Base-by-base conservation (phyloP, 2,797 vertebrate genomes). In the Rhinophrynus dorsalis region DNA sequence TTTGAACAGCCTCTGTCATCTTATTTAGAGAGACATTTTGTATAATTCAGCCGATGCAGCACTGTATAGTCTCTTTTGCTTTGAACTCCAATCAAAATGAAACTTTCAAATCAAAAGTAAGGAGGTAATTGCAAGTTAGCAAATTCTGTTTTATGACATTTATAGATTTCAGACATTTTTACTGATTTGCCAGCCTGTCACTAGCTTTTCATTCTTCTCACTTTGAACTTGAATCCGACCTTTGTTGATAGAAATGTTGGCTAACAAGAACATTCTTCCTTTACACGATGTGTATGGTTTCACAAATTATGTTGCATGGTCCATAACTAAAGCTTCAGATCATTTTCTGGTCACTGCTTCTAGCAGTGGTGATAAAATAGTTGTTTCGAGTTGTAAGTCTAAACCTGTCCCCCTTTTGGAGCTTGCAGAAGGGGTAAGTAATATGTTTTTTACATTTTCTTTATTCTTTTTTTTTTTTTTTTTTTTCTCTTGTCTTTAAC, bases 271-370 rank as follows among this genome's bases (percentile, higher is more conserved):
- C 20, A 23, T 56, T 61, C 33, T 13, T 32, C 56, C 72, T 63
- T 78, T 57, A 61, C 73, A 72, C 67, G 30, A 2, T 35, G 11
- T 67, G 13, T 64, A 62, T 57, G 74, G 2, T 75, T 68, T 70
- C 56, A 24, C 55, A 55, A 48, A 48, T 66, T 52, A 38, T 26
- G 18, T 77, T 80, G 57, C 79, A 67, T 74, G 24, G 79, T 85
- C 92, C 90, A 8, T 81, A 77, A 82, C 76, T 73, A 65, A 55
- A 81, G 45, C 47, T 71, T 81, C 85, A 99, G 96, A 97, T 81
- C 95, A 94, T 82, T 96, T 94, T 83, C 80, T 99, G 78, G 95
- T 94, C 73, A 95, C 90, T 45, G 91, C 97, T 60, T 97, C 96
- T 86, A 89, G 91, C 83, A 80, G 83, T 42, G 97, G 97, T 47